Conservation (phyloP, 2,888 invertebrate genomes). For the Corythucha ciliata region DNA sequence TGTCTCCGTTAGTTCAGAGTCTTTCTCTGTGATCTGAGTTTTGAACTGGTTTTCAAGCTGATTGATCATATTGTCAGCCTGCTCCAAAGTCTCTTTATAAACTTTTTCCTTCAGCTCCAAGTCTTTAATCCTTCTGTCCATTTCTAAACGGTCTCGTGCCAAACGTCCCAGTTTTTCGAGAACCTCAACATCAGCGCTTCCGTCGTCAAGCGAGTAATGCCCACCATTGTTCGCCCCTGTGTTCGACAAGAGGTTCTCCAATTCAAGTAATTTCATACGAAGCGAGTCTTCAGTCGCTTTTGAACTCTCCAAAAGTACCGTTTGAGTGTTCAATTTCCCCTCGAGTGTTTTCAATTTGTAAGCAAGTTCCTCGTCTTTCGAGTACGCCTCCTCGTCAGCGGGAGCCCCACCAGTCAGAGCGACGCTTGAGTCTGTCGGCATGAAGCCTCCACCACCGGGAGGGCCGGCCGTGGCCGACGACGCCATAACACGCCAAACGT, state of each 20-base stretch:
- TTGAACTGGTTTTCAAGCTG: slow-evolving; percentile 58
- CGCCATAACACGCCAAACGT: slow-evolving; percentile 38
- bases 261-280: slow-evolving; percentile 28
- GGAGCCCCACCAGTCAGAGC: not conserved
- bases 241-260: slow-evolving; percentile 26
- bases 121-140: slow-evolving; percentile 53
- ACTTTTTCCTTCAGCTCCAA: slow-evolving; percentile 56
- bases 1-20: slow-evolving; percentile 47
- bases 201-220: slow-evolving; percentile 18
- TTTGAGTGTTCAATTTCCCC: slow-evolving; percentile 26
- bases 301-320: slow-evolving; percentile 25
- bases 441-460: not conserved
- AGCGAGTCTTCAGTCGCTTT: slow-evolving; percentile 31
- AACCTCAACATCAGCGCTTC: slow-evolving; percentile 40
- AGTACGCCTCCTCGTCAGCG: slow-evolving; percentile 7
- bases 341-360: slow-evolving; percentile 26
- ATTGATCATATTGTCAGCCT: slow-evolving; percentile 62
- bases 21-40: slow-evolving; percentile 49
- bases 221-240: slow-evolving; percentile 3
- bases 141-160: slow-evolving; percentile 48
- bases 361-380: slow-evolving; percentile 25
- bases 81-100: slow-evolving; percentile 60
- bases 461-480: not conserved
- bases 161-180: slow-evolving; percentile 47
- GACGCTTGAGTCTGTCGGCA: not conserved